phyloP scores from a whole-genome alignment of 2,113 vertebrate species.

The Tetrax tetrax region DNA sequence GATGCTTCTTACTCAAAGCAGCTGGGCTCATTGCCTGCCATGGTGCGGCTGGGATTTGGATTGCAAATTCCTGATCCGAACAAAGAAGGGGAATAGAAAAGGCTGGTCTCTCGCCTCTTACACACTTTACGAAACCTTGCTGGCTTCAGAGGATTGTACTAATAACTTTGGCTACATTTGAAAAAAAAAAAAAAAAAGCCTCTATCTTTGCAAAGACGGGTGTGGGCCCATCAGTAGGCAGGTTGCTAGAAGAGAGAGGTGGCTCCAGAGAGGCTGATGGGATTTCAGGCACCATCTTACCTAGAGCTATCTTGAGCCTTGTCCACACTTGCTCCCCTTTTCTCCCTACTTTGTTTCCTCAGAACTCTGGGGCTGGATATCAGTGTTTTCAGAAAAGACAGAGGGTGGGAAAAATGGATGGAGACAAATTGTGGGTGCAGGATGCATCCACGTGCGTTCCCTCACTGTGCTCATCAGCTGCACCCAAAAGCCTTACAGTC shows the following conservation, averaged over 20 bases:
- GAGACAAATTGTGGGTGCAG: not conserved
- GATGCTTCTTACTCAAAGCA: slow-evolving; percentile 7
- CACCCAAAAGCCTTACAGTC: not conserved
- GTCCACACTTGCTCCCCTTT: not conserved
- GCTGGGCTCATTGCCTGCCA: slow-evolving; percentile 15
- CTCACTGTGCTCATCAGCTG: not conserved
- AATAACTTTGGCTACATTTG: not conserved
- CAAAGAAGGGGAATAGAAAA: slow-evolving; percentile 35
- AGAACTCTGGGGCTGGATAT: not conserved
- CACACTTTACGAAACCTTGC: not conserved
- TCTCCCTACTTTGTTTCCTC: not conserved
- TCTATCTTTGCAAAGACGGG: not conserved
- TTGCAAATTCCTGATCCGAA: slow-evolving; percentile 53
- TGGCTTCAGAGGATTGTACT: not conserved
- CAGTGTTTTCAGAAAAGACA: not conserved
- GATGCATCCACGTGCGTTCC: not conserved
- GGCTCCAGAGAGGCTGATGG: not conserved
- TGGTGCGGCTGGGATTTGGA: slow-evolving; percentile 43
- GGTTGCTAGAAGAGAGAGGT: not conserved
- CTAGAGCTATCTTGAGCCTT: not conserved
- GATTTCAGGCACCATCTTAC: not conserved
- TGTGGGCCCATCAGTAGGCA: not conserved
- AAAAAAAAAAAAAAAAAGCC: not conserved
- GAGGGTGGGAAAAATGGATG: not conserved
- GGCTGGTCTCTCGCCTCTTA: slow-evolving; percentile 10